phyloP scores from a whole-genome alignment of 2,797 vertebrate genomes.

The Yasuhikotakia modesta region DNA sequence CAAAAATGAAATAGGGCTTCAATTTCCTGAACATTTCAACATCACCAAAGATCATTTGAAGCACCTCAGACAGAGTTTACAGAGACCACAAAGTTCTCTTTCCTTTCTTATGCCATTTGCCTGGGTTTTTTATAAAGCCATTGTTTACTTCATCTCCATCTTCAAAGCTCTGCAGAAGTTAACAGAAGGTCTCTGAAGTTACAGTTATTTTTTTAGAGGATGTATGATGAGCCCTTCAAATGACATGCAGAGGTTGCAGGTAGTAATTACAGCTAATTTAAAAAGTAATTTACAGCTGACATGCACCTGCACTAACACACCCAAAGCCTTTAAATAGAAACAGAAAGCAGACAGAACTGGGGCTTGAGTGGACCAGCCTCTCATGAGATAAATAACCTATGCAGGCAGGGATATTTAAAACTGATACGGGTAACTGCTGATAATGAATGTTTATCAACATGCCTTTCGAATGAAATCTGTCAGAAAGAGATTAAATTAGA shows the following conservation, averaged over 20 bases:
- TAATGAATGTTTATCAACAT: not conserved
- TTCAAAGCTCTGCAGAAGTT: slow-evolving; percentile 22
- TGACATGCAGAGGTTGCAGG: slow-evolving; percentile 23
- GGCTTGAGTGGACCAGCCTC: no score
- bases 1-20: no score
- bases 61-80: not conserved
- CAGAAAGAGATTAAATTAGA: not conserved
- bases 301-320: slow-evolving; percentile 37
- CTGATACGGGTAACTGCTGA: not conserved
- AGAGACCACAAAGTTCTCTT: not conserved
- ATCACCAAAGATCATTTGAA: not conserved
- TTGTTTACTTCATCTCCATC: slow-evolving; percentile 19
- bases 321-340: slow-evolving; percentile 4
- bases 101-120: slow-evolving; percentile 29
- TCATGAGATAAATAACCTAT: not conserved
- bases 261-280: slow-evolving; percentile 29
- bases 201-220: not conserved
- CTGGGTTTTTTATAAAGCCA: slow-evolving; percentile 12
- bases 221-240: slow-evolving; percentile 21
- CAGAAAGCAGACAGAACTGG: not conserved
- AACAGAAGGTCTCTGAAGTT: slow-evolving; percentile 11
- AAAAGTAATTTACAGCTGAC: not conserved
- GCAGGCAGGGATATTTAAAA: not conserved
- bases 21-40: not conserved
- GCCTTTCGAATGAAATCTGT: not conserved